These are phyloP conservation scores for Sylvia atricapilla DNA, from an alignment of 2,113 vertebrate species.

Conservation along the genomic window DNA sequence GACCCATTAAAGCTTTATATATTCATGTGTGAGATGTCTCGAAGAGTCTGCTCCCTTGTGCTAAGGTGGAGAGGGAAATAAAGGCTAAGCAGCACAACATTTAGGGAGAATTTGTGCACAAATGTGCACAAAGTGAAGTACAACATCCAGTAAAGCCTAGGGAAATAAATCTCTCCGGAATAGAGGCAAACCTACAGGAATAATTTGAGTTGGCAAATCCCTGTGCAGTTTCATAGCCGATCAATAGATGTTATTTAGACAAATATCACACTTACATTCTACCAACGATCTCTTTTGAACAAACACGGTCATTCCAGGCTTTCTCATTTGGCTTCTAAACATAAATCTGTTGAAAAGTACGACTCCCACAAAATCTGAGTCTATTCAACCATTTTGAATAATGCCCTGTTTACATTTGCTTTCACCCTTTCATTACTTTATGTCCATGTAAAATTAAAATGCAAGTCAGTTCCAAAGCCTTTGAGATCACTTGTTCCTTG, in stretches of 20 bases:
- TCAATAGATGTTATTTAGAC: constrained; percentile 15
- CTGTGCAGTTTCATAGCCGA: not conserved
- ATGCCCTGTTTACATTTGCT: not conserved
- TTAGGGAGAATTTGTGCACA: not conserved
- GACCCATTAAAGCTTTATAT: not conserved
- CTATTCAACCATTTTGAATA: not conserved
- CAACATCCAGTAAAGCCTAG: not conserved
- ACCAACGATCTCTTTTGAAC: not conserved
- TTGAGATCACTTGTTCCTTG: not conserved
- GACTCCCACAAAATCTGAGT: not conserved
- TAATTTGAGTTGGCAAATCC: not conserved
- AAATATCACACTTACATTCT: not conserved
- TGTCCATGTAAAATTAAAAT: not conserved
- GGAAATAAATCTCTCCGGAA: constrained; percentile 8
- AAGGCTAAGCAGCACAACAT: not conserved
- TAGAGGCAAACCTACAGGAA: not conserved
- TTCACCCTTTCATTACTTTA: not conserved
- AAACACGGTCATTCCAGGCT: not conserved
- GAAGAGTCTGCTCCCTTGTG: not conserved
- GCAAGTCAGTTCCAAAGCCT: not conserved
- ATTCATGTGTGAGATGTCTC: not conserved
- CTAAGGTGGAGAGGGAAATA: not conserved
- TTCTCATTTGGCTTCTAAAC: not conserved
- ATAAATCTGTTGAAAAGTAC: not conserved
- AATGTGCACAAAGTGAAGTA: not conserved